Base-by-base conservation (phyloP, 2,797 vertebrate genomes). In the Pampus argenteus region DNA sequence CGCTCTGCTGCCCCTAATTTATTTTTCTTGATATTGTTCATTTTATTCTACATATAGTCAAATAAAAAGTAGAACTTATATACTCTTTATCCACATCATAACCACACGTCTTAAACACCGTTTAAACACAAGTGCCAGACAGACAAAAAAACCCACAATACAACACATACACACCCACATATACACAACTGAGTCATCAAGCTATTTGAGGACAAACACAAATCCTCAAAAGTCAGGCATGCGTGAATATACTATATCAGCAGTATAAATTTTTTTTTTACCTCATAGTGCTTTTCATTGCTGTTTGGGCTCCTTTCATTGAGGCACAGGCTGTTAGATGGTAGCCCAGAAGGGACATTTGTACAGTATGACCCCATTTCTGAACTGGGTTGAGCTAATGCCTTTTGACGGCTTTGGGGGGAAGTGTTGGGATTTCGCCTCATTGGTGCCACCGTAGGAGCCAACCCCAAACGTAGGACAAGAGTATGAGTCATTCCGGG, bases 191-290 rank as follows among this genome's bases (percentile, higher is more conserved):
- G 74, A 84, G 2, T 81, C 84, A 72, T 59, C 48, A 31, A 65
- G 50, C 72, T 86, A 61, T 85, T 79, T 68, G 3, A 74, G 76
- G 74, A 75, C 49, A 48, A 77, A 69, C 38, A 20, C 64, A 62
- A 69, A 75, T 78, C 79, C 78, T 87, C 50, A 76, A 78, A 82
- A 81, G 78, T 42, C 73, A 76, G 62, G 25, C 71, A 69, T 25
- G 50, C 71, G 1, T 74, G 65, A 82, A 76, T 61, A 49, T 52
- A 74, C 68, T 71, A 61, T 67, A 75, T 78, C 80, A 78, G 76
- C 45, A 0, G 76, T 76, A 68, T 81, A 49, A n/a, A n/a, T n/a
- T n/a, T n/a, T n/a, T n/a, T 82, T 88, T 86, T 79, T 76, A 83
- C 73, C 71, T 66, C 80, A 69, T 61, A 59, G 61, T 56, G 62